Evolutionary conservation across 2,797 vertebrate genomes (phyloP).

Genomic region (Odontamblyopus lacepedii): DNA sequence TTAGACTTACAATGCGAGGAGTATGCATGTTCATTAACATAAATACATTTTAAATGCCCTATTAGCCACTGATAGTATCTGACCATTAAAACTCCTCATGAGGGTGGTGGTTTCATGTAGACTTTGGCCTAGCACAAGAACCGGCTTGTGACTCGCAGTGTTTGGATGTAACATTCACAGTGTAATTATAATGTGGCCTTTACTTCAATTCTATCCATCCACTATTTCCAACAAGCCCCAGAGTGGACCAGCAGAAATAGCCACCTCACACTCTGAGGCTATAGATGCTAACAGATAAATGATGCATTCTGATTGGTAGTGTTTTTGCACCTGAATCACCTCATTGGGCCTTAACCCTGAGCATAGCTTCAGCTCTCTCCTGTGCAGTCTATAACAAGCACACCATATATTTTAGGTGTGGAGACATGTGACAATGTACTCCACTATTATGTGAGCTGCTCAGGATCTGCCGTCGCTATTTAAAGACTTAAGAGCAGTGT

Average conservation of each 20-base stretch:
- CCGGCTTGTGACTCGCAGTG: not conserved
- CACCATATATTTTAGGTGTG: constrained; percentile 20
- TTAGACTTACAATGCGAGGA: too few relatives aligned
- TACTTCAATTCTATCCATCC: not conserved
- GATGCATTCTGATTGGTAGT: constrained; percentile 45
- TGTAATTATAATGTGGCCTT: not conserved
- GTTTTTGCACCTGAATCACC: constrained; percentile 2
- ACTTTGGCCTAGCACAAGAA: not conserved
- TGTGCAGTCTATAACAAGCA: constrained; percentile 23
- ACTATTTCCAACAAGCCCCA: not conserved
- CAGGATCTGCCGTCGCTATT: constrained; percentile 30
- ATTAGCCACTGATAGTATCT: not conserved
- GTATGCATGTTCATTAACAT: too few relatives aligned
- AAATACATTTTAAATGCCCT: not conserved
- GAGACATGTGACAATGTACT: constrained; percentile 30
- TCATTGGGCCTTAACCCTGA: constrained; percentile 1
- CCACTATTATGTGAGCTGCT: constrained; percentile 37
- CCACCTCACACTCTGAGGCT: not conserved
- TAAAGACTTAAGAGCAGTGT: constrained; percentile 26
- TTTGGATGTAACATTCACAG: not conserved
- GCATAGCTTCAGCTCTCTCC: constrained; percentile 32
- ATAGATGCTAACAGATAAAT: not conserved
- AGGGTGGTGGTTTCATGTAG: not conserved
- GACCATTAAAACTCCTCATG: too few relatives aligned
- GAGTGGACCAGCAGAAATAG: not conserved